Evolutionary conservation across 2,113 vertebrate species (phyloP).

Genomic region (Ammospiza caudacuta): DNA sequence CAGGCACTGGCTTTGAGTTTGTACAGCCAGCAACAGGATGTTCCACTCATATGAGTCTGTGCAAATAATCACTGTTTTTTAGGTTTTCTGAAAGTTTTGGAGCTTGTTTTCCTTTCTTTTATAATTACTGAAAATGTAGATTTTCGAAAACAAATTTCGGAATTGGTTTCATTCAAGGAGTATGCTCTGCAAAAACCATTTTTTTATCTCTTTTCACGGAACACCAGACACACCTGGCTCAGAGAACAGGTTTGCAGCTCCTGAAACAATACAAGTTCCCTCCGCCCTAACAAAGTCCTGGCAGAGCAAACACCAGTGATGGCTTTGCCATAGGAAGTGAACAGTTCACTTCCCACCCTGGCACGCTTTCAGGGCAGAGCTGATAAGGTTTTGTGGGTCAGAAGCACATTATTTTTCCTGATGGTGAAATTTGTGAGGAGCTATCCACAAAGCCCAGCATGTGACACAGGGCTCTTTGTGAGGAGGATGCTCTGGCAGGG

Average conservation of each 20-base stretch:
- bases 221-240: neutral
- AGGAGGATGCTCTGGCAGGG: neutral
- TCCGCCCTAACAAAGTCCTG: neutral
- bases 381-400: neutral
- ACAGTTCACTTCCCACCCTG: fast-evolving
- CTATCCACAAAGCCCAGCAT: neutral
- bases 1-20: neutral
- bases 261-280: neutral
- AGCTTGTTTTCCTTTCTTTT: neutral
- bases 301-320: neutral
- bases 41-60: neutral
- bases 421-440: neutral
- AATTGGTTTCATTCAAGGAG: neutral
- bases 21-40: neutral
- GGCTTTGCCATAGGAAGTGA: neutral
- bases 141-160: neutral
- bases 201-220: neutral
- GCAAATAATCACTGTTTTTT: neutral
- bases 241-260: neutral
- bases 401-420: neutral
- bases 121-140: neutral
- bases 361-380: neutral
- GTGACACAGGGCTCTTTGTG: neutral
- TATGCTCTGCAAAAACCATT: neutral
- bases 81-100: neutral